phyloP scores from a whole-genome alignment of 2,888 invertebrate species.

The Rhingia campestris region DNA sequence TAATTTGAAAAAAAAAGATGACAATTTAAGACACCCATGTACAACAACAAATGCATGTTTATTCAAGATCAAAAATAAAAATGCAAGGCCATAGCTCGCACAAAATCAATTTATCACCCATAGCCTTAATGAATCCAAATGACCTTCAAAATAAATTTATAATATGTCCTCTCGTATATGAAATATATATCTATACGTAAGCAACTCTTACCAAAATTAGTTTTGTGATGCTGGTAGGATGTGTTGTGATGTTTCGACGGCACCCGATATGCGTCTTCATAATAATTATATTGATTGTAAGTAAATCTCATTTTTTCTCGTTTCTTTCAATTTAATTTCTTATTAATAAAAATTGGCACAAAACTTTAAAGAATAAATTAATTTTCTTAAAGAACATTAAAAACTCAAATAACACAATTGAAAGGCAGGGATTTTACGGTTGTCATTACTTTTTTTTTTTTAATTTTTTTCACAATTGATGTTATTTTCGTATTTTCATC shows the following conservation, averaged over 20 bases:
- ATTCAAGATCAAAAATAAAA: too few relatives aligned
- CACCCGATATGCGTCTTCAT: constrained; percentile 81
- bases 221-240: constrained; percentile 79
- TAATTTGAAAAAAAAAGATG: too few relatives aligned
- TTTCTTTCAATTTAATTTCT: constrained; percentile 18
- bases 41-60: too few relatives aligned
- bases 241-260: constrained; percentile 81
- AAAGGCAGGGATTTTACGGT: constrained; percentile 30
- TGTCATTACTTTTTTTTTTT: constrained; percentile 26
- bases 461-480: too few relatives aligned
- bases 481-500: too few relatives aligned
- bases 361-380: background rate
- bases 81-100: too few relatives aligned
- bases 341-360: background rate
- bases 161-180: too few relatives aligned
- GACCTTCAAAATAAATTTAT: too few relatives aligned
- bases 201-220: constrained; percentile 81
- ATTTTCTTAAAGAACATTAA: constrained; percentile 32
- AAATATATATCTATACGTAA: too few relatives aligned
- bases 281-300: constrained; percentile 82
- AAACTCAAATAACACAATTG: constrained; percentile 50
- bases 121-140: too few relatives aligned
- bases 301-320: constrained; percentile 80
- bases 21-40: too few relatives aligned
- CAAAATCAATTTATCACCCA: too few relatives aligned